phyloP scores from a whole-genome alignment of 2,797 vertebrate species.

The Cirrhinus mrigala region DNA sequence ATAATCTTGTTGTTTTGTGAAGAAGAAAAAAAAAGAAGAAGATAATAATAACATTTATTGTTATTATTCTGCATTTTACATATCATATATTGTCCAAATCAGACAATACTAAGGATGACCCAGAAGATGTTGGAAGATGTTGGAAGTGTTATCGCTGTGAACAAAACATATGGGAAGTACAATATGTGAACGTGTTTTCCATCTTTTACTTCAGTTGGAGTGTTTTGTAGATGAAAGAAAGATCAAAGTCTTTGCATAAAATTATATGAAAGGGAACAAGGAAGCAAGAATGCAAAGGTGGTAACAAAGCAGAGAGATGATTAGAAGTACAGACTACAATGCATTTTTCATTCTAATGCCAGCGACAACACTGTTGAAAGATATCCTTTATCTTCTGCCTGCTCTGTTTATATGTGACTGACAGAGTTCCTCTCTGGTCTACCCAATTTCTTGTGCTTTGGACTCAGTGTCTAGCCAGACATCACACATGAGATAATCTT shows the following conservation, averaged over 20 bases:
- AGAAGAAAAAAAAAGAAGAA: background rate
- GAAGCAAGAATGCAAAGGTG: background rate
- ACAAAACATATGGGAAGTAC: background rate
- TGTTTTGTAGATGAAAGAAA: background rate
- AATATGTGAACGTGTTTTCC: background rate
- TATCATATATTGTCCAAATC: background rate
- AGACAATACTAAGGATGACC: background rate
- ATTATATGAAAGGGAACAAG: background rate
- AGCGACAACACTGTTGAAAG: background rate
- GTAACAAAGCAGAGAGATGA: background rate
- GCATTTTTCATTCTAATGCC: background rate
- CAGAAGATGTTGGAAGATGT: background rate
- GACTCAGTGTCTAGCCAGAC: conserved; percentile 10
- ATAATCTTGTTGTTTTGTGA: background rate
- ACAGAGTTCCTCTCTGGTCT: conserved; percentile 7
- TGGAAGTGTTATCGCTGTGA: background rate
- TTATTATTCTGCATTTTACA: background rate
- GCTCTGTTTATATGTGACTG: background rate
- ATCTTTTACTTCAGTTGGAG: conserved; percentile 2
- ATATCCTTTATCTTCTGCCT: background rate
- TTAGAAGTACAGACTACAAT: background rate
- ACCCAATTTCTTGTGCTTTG: conserved; percentile 16
- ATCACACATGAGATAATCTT: conserved; percentile 4
- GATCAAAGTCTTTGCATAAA: background rate
- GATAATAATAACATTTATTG: background rate